A percentile compares a stretch with the other conserved stretches of the same genome.
phyloP scores from a whole-genome alignment of 2,113 vertebrate genomes.

The Copsychus sechellarum region DNA sequence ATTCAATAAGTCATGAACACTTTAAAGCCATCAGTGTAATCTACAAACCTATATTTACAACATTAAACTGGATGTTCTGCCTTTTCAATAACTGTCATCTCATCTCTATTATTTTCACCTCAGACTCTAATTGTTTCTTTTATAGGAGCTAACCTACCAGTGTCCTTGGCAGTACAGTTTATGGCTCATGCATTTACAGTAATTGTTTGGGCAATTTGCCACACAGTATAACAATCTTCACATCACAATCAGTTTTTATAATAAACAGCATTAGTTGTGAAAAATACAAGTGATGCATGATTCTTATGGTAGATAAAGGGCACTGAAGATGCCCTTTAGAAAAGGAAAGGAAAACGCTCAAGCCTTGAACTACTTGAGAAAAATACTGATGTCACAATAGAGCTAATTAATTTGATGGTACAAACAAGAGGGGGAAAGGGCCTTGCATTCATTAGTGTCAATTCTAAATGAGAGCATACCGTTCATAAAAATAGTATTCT shows the following conservation, averaged over 20 bases:
- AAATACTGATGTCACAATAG: conserved; percentile 49
- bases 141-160: conserved; percentile 61
- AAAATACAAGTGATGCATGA: conserved; percentile 45
- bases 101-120: conserved; percentile 68
- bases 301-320: conserved; percentile 52
- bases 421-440: conserved; percentile 47
- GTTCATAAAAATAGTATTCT: conserved; percentile 52
- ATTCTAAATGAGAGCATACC: conserved; percentile 11
- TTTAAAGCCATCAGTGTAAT: conserved; percentile 66
- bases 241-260: conserved; percentile 56
- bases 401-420: conserved; percentile 68
- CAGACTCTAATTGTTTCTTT: conserved; percentile 73
- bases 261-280: conserved; percentile 65
- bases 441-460: conserved; percentile 66
- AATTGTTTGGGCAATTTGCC: conserved; percentile 72
- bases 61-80: conserved; percentile 56
- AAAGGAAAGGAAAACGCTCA: conserved; percentile 50
- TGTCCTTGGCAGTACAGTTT: conserved; percentile 67
- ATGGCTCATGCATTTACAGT: conserved; percentile 63
- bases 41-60: conserved; percentile 64
- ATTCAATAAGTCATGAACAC: conserved; percentile 54
- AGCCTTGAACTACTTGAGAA: conserved; percentile 45
- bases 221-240: conserved; percentile 56
- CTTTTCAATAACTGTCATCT: conserved; percentile 66
- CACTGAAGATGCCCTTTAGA: conserved; percentile 55